Percentiles rank a stretch among this genome's conserved stretches.
These are phyloP conservation scores for Halyomorpha halys DNA, from an alignment of 1,140 invertebrate species.

Conservation along the genomic window DNA sequence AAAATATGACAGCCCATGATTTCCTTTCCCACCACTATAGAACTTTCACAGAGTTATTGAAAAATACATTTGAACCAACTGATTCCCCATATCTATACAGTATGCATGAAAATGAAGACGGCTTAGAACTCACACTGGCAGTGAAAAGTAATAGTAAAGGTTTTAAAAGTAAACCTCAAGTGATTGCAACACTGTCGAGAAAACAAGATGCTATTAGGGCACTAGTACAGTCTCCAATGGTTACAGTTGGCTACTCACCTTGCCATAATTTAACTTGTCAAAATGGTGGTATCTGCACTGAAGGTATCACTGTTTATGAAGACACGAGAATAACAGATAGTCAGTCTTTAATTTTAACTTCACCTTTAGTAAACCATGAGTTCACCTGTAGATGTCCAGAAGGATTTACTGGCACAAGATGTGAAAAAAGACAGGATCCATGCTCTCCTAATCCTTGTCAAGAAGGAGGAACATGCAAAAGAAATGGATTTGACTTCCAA, in stretches of 20 bases:
- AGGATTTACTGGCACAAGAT: slow-evolving; percentile 64
- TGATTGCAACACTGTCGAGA: slow-evolving; percentile 48
- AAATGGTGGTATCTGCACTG: slow-evolving; percentile 65
- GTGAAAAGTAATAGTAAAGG: slow-evolving; percentile 40
- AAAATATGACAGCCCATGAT: slow-evolving; percentile 56
- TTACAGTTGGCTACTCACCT: slow-evolving; percentile 58
- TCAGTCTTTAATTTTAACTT: slow-evolving; percentile 64
- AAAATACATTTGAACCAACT: slow-evolving; percentile 47
- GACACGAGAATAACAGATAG: slow-evolving; percentile 63
- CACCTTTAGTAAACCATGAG: slow-evolving; percentile 63
- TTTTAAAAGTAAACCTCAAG: slow-evolving; percentile 49
- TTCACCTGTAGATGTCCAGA: slow-evolving; percentile 68
- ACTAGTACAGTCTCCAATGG: slow-evolving; percentile 45
- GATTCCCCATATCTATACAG: slow-evolving; percentile 61
- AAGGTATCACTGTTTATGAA: slow-evolving; percentile 56
- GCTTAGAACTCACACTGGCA: slow-evolving; percentile 60
- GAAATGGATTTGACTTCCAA: slow-evolving; percentile 68
- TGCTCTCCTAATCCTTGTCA: slow-evolving; percentile 84
- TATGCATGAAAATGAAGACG: slow-evolving; percentile 51
- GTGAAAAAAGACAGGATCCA: slow-evolving; percentile 76
- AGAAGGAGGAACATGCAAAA: slow-evolving; percentile 65
- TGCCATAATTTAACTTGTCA: slow-evolving; percentile 57
- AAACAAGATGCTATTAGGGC: slow-evolving; percentile 52
- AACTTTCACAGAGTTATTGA: slow-evolving; percentile 57
- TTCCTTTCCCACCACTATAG: slow-evolving; percentile 67